Evolutionary conservation across 1,140 invertebrate species (phyloP), one percentile per base, ranked within the genome.

Genomic region (Eumeta japonica): DNA sequence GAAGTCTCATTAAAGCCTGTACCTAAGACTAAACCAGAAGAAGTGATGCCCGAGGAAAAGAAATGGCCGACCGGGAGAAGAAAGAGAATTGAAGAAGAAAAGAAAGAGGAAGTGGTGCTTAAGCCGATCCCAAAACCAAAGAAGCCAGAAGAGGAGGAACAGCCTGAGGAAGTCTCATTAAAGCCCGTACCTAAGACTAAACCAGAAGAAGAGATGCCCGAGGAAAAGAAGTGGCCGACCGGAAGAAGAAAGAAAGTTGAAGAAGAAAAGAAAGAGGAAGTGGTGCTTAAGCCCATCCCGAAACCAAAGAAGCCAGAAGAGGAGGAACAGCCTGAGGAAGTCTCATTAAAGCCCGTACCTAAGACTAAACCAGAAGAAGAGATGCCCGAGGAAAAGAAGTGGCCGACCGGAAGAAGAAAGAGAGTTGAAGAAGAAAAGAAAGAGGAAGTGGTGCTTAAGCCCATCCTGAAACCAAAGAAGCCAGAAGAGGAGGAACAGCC

Each of bases 251-350:
- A 13, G 4, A 10, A 10, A 3, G 13, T n/a, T n/a, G 28, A 29
- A 11, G 28, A 29, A 11, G 10, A 38, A 19, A 15, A 16, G 2
- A 38, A 38, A 18, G 28, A 38, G 31, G 53, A 70, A 34, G 45
- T 67, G 10, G 46, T 48, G 16, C 47, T 65, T 2, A 75, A 75
- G 56, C 65, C 65, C 7, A 50, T 74, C 36, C 39, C 43, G n/a
- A 58, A 58, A 41, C 38, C 48, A 47, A 36, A 42, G 64, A 27
- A 44, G 10, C 33, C 34, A 2, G 37, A 32, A 17, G 35, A 54
- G 12, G 43, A 63, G 36, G 45, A 58, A 18, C 30, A n/a, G n/a
- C n/a, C n/a, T n/a, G n/a, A n/a, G n/a, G n/a, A n/a, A n/a, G n/a
- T n/a, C n/a, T n/a, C n/a, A n/a, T 13, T 37, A 16, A 43, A 43